Evolutionary conservation across 2,888 invertebrate species (phyloP), one percentile per base, ranked within the genome.

Genomic region (Deilephila elpenor): DNA sequence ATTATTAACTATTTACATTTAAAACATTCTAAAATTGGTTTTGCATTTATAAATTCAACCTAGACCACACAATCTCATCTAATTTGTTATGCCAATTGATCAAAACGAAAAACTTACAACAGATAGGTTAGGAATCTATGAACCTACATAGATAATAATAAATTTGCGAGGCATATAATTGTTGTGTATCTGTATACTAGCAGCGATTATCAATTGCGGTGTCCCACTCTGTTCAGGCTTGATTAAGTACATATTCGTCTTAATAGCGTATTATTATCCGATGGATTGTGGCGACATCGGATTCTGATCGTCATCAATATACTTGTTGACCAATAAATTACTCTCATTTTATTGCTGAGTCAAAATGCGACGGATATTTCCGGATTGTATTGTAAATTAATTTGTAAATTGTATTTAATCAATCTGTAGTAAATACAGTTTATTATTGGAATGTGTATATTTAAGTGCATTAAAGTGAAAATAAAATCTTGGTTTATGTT

Each of bases 261-360:
- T 62, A 62, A 62, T 34, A 19, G 34, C 61, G 32, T 62, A 34
- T 34, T 62, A 62, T 19, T 34, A n/a, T 62, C 44, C 44, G 64
- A 44, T 25, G 44, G 20, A 8, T 64, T 37, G 34, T 44, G n/a
- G n/a, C n/a, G 37, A 34, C 60, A 29, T 60, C 29, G 60, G 60
- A 8, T 25, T 60, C 5, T 11, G 29, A 25, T 25, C 29, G 29
- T 29, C 25, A 60, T 56, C 56, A n/a, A 56, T 56, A 60, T 60
- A 29, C 20, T 60, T 32, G 44, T 32, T 60, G 29, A 60, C 29
- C 25, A 29, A 60, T 60, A 60, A 14, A 14, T 25, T 17, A 60
- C 60, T 20, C 5, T 32, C 5, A 14, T 60, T 60, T 14, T 60
- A 29, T 29, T 56, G 56, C 56, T n/a, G 56, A 56, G n/a, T n/a